Base-by-base conservation (phyloP, 2,113 vertebrate genomes). In the Hystrix brachyura region DNA sequence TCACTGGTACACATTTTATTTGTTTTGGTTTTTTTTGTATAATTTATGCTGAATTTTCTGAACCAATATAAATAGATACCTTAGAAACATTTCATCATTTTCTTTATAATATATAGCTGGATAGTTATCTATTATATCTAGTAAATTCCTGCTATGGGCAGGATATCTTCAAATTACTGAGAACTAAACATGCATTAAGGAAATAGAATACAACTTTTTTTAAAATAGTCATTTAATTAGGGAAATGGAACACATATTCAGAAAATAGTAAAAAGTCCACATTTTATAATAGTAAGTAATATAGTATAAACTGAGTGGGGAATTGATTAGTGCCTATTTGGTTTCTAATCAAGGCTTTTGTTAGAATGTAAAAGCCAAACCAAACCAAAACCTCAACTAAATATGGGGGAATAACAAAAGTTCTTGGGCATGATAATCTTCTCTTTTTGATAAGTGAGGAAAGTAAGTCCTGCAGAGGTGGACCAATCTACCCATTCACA, bases 261-360 rank as follows among this genome's bases (percentile, higher is more conserved):
- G 38, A 90, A 95, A 97, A 90, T 19, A 87, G 10, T 7, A 89
- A 81, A 60, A 86, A 2, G 71, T 27, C 7, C 46, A 7, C 18
- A 13, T 7, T 72, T 96, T 76, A 48, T 89, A 80, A 8, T 18
- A 65, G 7, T 10, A 67, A 88, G 17, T 71, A 29, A 59, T 46
- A 95, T 46, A 80, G 13, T 55, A 0, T 51, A 82, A 93, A 93
- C 59, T 80, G 34, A 60, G 19, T 43, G 10, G 78, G 27, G 13
- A 10, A 72, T 81, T 83, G 23, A 69, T 87, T 74, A 85, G 2
- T 67, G 5, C 14, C 3, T 90, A 46, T 64, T 87, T 92, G 74
- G 76, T 59, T 89, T 91, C 59, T 95, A 81, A 87, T 82, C 14
- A 69, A 27, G 72, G 43, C 8, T 96, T 95, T 80, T 60, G 83